Percentiles rank a stretch among this genome's conserved stretches.
Evolutionary conservation across 2,113 vertebrate genomes (phyloP).

Genomic region (Clarias gariepinus): DNA sequence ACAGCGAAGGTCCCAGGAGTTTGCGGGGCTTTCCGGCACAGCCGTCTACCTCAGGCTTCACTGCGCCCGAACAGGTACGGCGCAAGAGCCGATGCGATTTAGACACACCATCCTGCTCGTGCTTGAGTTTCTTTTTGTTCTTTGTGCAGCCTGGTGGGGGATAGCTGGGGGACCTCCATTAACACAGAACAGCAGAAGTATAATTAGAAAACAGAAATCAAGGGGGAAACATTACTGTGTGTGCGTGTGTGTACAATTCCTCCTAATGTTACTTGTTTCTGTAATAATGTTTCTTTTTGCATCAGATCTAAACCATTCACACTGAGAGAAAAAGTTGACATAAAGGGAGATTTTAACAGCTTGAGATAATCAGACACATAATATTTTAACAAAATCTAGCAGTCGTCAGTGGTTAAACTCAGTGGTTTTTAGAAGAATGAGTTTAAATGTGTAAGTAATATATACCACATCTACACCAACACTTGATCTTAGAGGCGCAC

Average conservation of each 20-base stretch:
- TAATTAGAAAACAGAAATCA: constrained; percentile 32
- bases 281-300: constrained; percentile 24
- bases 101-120: constrained; percentile 83
- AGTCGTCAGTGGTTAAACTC: not conserved
- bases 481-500: not conserved
- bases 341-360: not conserved
- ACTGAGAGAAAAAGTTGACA: constrained; percentile 21
- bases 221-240: constrained; percentile 5
- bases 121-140: constrained; percentile 85
- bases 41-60: constrained; percentile 76
- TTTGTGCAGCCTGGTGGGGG: constrained; percentile 88
- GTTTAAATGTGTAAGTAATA: not conserved
- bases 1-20: constrained; percentile 80
- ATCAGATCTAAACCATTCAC: constrained; percentile 21
- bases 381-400: constrained; percentile 18
- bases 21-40: constrained; percentile 78
- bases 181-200: constrained; percentile 23
- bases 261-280: constrained; percentile 28
- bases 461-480: not conserved
- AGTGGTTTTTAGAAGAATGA: not conserved
- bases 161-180: constrained; percentile 86
- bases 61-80: constrained; percentile 81
- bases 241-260: constrained; percentile 9
- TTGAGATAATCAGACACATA: constrained; percentile 23
- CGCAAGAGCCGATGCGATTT: constrained; percentile 85